Base-by-base conservation (phyloP, 2,888 invertebrate genomes). In the Ormyrus nitidulus region DNA sequence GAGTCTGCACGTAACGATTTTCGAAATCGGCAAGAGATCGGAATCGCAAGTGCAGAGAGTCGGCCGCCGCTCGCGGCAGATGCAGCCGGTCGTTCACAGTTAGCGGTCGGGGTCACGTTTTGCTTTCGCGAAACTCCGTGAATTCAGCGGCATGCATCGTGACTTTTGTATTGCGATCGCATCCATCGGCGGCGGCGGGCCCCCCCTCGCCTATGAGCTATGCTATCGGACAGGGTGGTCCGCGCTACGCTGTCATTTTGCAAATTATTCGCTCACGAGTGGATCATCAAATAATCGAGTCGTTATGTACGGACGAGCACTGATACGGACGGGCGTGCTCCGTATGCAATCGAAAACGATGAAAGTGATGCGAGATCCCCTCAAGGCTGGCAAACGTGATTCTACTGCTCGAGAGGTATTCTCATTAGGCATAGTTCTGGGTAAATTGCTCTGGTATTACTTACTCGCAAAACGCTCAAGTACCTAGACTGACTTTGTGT, bases 261-360 rank as follows among this genome's bases (percentile, higher is more conserved):
- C 69, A 61, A 69, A 76, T 76, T 61, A 69, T 54, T 76, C 69
- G 54, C 51, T 69, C 69, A 76, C 69, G 76, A 76, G 69, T 54
- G 62, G 44, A 69, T 76, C 61, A 54, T 76, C 53, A 34, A 76
- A 69, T 62, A 69, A 76, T 76, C 56, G 59, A 64, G 64, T 51
- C 11, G 56, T 53, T 34, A 46, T n/a, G 62, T 62, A 56, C 19
- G 19, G 19, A 34, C 34, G 8, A n/a, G 64, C 34, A 34, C 61
- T 44, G 69, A 49, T 44, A 34, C 4, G n/a, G 13, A 48, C 66
- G 49, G 0, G 51, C 74, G 49, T 58, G 49, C 66, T 58, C 11
- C 44, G 46, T 58, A 61, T 76, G 76, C 68, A 61, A 68, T 68
- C 53, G 64, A 34, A 74, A 65, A 58, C 68, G 46, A 61, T 46